phyloP scores from a whole-genome alignment of 1,140 invertebrate genomes.

The Aradophagus sp. region DNA sequence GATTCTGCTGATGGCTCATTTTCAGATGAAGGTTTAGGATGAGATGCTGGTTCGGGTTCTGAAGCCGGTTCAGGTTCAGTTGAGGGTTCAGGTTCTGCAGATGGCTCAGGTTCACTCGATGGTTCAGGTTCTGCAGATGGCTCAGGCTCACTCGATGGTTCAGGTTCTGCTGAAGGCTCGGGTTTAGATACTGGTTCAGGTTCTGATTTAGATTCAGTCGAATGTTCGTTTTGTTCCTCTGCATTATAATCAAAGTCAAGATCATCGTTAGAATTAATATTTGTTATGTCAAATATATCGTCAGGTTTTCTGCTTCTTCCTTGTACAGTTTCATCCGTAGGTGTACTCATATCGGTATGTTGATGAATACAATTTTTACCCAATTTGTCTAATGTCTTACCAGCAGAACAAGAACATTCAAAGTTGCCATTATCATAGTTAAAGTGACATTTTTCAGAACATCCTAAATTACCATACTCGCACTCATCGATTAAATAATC shows the following conservation, averaged over 20 bases:
- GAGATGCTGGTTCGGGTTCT: constrained; percentile 41
- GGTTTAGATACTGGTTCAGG: constrained; percentile 33
- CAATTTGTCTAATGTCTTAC: constrained; percentile 71
- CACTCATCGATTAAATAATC: constrained; percentile 81
- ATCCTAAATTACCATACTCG: constrained; percentile 82
- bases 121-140: constrained; percentile 27
- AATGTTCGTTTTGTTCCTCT: constrained; percentile 13
- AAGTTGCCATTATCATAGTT: constrained; percentile 79
- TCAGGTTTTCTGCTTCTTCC: constrained; percentile 71
- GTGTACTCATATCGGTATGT: constrained; percentile 25
- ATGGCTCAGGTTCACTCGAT: constrained; percentile 18
- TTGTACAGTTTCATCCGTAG: constrained; percentile 59
- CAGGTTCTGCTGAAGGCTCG: constrained; percentile 58
- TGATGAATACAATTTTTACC: constrained; percentile 71
- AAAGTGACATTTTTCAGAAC: constrained; percentile 85
- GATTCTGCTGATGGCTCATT: constrained; percentile 41
- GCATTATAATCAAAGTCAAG: constrained; percentile 16
- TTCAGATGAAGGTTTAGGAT: constrained; percentile 25
- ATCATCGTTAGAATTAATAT: constrained; percentile 20
- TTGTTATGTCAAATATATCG: constrained; percentile 40
- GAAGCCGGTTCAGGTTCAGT: constrained; percentile 60
- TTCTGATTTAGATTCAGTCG: constrained; percentile 20
- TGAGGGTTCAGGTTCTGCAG: constrained; percentile 52
- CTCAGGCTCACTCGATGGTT: constrained; percentile 56
- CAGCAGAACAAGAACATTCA: constrained; percentile 81